Base-by-base conservation (phyloP, 1,140 invertebrate species). In the Bilobella aurantiaca region DNA sequence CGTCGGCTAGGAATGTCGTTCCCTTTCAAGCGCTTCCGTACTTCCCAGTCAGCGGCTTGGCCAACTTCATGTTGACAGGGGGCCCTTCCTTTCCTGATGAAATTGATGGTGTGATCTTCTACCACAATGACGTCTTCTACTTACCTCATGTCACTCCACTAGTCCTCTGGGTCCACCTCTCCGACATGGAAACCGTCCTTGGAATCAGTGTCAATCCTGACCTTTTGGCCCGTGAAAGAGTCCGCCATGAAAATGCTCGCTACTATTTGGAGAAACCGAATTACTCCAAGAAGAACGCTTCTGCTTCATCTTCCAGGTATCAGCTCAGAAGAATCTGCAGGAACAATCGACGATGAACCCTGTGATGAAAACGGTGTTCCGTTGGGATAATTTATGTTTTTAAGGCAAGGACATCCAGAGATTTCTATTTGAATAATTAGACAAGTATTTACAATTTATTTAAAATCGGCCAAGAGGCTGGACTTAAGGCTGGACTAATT, bases 41-140 rank as follows among this genome's bases (percentile, higher is more conserved):
- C 57, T 84, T 83, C 64, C 68, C 76, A 42, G 74, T 59, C 49
- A 72, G 75, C 0, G 71, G 74, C 62, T 63, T 75, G 21, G 47
- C 69, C 12, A 14, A 62, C 29, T 37, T 74, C 27, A 58, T 76
- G 62, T 49, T 28, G 3, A 25, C 27, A 30, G 64, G 65, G 21
- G 30, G 63, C 27, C 57, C 69, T 30, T 68, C 63, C 18, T 76
- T 76, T 61, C 46, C 65, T 30, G 68, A 71, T 42, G 30, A 68
- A 25, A 71, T 90, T 29, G 90, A 93, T 77, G 90, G 90, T 0
- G 74, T 91, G 18, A 74, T 93, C 27, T 92, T 93, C 78, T 92
- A 89, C 75, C 89, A 93, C 75, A 86, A 85, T 72, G 79, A 84
- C 68, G 83, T 84, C 0, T 83, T 86, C 69, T 97, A 97, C 72